phyloP scores from a whole-genome alignment of 2,888 invertebrate species.

The Bhutanitis thaidina region DNA sequence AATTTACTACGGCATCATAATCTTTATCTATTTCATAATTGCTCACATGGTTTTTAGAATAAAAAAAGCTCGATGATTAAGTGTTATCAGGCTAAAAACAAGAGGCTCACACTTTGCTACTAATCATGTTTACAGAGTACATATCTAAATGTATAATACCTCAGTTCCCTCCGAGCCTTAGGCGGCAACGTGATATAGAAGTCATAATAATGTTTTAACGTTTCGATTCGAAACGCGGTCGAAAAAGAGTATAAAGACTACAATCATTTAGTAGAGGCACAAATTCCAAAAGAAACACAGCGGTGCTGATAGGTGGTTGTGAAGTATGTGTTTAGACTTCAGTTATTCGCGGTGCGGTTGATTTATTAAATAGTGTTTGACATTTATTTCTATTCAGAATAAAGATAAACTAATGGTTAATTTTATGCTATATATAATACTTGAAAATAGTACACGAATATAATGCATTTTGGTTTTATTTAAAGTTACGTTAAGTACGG shows the following conservation, averaged over 20 bases:
- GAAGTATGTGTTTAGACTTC: slow-evolving; percentile 26
- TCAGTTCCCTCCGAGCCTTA: slow-evolving; percentile 34
- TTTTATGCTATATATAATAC: too few species aligned
- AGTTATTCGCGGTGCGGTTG: slow-evolving; percentile 27
- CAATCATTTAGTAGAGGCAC: slow-evolving; percentile 62
- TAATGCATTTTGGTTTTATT: too few species aligned
- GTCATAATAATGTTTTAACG: slow-evolving; percentile 57
- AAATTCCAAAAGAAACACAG: slow-evolving; percentile 56
- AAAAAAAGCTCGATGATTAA: too few species aligned
- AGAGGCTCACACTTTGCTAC: too few species aligned
- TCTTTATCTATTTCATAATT: too few species aligned
- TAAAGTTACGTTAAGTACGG: too few species aligned
- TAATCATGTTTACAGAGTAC: slow-evolving; percentile 5
- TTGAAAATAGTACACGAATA: too few species aligned
- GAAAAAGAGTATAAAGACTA: slow-evolving; percentile 54
- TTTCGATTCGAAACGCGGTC: slow-evolving; percentile 50
- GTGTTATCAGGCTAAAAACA: too few species aligned
- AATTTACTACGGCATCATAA: too few species aligned
- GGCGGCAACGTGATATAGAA: slow-evolving; percentile 35
- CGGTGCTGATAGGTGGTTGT: slow-evolving; percentile 47
- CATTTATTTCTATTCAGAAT: too few species aligned
- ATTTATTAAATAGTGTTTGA: background rate
- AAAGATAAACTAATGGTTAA: too few species aligned
- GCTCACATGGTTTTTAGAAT: too few species aligned
- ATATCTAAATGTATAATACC: slow-evolving; percentile 1